Conservation (phyloP, 1,140 invertebrate genomes). For the Chlorops oryzae region DNA sequence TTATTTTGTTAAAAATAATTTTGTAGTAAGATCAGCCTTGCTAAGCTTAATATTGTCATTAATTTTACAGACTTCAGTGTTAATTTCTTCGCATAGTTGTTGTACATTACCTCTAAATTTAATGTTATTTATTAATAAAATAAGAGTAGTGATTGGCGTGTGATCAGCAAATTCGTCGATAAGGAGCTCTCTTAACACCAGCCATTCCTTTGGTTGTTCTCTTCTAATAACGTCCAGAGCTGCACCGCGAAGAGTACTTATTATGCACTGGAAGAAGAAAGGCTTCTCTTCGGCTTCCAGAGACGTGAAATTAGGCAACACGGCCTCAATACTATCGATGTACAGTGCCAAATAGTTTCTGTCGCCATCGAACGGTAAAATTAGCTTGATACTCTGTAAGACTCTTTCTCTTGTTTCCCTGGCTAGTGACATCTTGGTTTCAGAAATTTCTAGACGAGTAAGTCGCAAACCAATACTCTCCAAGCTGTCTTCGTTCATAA, state of each 20-base stretch:
- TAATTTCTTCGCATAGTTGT: not conserved
- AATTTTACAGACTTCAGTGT: not conserved
- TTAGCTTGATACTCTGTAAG: not conserved
- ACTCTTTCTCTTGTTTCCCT: conserved; percentile 1
- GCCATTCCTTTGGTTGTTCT: conserved; percentile 7
- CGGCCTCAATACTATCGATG: conserved; percentile 2
- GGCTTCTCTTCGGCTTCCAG: not conserved
- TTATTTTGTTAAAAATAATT: not conserved
- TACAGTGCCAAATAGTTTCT: conserved; percentile 4
- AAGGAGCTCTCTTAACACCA: not conserved
- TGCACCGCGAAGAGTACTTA: conserved; percentile 1
- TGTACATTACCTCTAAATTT: not conserved
- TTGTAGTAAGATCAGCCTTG: not conserved
- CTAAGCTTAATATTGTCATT: not conserved
- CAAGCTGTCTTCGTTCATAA: too few relatives aligned
- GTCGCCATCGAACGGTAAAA: conserved; percentile 4
- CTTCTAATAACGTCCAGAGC: conserved; percentile 7
- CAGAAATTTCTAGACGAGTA: too few relatives aligned
- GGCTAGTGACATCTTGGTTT: not conserved
- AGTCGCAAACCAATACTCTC: too few relatives aligned
- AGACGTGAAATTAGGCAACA: too few relatives aligned
- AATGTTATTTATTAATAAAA: not conserved
- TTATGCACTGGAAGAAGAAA: conserved; percentile 7
- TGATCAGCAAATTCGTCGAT: conserved; percentile 4
- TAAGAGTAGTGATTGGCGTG: too few relatives aligned